These are phyloP conservation scores for Perdita meconis DNA, from an alignment of 2,888 invertebrate genomes.

Conservation along the genomic window DNA sequence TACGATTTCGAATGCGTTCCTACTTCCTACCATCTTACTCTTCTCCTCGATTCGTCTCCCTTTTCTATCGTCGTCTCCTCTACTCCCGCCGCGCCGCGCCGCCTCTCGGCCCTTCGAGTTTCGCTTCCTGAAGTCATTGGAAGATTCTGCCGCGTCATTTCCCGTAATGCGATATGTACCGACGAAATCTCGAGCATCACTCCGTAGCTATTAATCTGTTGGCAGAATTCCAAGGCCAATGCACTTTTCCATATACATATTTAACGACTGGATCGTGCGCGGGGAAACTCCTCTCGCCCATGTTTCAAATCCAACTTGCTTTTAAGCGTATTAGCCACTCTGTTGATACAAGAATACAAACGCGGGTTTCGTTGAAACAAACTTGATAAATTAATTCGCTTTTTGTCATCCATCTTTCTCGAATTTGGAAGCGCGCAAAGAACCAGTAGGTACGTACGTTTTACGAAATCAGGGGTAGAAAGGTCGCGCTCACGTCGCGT, in stretches of 20 bases:
- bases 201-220: slow-evolving; percentile 82
- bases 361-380: no score
- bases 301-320: no score
- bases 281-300: slow-evolving; percentile 44
- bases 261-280: slow-evolving; percentile 70
- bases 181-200: slow-evolving; percentile 81
- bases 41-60: slow-evolving; percentile 8
- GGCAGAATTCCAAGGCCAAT: slow-evolving; percentile 82
- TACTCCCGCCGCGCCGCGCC: no score
- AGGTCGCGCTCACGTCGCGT: no score
- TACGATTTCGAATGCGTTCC: slow-evolving; percentile 47
- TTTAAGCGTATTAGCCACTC: no score
- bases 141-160: slow-evolving; percentile 81
- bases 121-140: slow-evolving; percentile 75
- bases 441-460: no score
- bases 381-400: no score
- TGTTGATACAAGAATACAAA: no score
- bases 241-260: slow-evolving; percentile 81
- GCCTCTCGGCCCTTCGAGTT: slow-evolving; percentile 51
- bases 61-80: slow-evolving; percentile 30
- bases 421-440: no score
- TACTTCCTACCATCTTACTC: slow-evolving; percentile 27
- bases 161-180: slow-evolving; percentile 81
- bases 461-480: no score
- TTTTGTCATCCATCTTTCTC: no score